Evolutionary conservation across 2,113 vertebrate species (phyloP).

Genomic region (Mirza zaza): DNA sequence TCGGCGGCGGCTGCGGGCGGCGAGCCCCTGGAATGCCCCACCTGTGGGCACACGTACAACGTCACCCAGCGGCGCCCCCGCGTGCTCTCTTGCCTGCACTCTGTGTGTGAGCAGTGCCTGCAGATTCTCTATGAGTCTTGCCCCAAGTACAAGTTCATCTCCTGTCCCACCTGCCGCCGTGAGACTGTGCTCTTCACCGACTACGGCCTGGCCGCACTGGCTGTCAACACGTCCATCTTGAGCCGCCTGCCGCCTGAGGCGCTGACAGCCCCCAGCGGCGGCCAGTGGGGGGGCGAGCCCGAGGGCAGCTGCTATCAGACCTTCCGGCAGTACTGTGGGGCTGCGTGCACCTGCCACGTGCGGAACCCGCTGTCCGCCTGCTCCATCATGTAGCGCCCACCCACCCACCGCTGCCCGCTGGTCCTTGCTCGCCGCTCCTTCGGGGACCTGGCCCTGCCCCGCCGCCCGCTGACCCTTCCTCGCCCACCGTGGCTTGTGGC

Average conservation of each 20-base stretch:
- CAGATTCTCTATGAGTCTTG: constrained; percentile 99
- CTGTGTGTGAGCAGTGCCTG: constrained; percentile 98
- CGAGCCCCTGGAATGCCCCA: constrained; percentile 97
- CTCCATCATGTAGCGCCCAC: constrained; percentile 93
- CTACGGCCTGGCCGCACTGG: constrained; percentile 97
- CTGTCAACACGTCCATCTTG: constrained; percentile 98
- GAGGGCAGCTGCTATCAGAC: constrained; percentile 99
- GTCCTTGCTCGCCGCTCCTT: constrained; percentile 45
- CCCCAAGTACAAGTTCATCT: constrained; percentile 99
- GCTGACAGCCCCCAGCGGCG: constrained; percentile 87
- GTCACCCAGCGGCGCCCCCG: constrained; percentile 95
- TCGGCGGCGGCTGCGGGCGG: constrained; percentile 85
- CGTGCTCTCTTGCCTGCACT: constrained; percentile 98
- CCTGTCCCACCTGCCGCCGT: constrained; percentile 96
- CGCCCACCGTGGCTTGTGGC: constrained; percentile 58
- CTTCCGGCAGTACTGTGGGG: constrained; percentile 99
- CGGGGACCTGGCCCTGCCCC: constrained; percentile 42
- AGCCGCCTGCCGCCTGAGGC: constrained; percentile 94
- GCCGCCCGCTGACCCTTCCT: constrained; percentile 25
- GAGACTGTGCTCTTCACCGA: constrained; percentile 99
- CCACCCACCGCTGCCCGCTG: background rate
- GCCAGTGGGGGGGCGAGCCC: constrained; percentile 94
- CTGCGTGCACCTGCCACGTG: constrained; percentile 97
- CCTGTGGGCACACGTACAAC: constrained; percentile 98
- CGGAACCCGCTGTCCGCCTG: constrained; percentile 97